Evolutionary conservation across 2,797 vertebrate species (phyloP).

Genomic region (Artibeus lituratus): DNA sequence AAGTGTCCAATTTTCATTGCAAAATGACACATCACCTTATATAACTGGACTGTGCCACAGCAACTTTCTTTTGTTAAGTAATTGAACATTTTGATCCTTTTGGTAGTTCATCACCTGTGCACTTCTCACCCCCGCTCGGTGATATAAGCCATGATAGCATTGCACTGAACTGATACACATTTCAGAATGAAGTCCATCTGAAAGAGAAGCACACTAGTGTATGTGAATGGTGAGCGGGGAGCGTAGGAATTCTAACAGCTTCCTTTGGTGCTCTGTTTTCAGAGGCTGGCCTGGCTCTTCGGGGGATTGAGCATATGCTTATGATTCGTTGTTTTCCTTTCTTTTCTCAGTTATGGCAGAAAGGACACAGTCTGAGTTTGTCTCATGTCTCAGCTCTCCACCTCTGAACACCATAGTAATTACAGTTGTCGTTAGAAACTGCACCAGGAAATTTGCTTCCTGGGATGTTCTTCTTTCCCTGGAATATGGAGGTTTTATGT

Average conservation of each 20-base stretch:
- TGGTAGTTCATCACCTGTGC: neutral
- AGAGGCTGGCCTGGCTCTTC: neutral
- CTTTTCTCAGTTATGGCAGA: neutral
- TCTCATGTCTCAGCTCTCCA: neutral
- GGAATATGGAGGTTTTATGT: neutral
- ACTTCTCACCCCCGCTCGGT: rapidly evolving
- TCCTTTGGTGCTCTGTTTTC: neutral
- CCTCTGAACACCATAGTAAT: neutral
- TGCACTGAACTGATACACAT: neutral
- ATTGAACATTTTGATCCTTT: neutral
- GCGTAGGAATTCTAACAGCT: neutral
- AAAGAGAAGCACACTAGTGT: neutral
- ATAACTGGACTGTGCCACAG: no score
- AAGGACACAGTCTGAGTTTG: neutral
- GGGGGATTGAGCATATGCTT: neutral
- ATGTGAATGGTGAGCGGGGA: neutral
- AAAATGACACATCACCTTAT: neutral
- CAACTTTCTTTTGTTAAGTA: neutral
- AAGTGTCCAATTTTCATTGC: neutral
- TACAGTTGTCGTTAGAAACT: neutral
- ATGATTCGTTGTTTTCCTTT: neutral
- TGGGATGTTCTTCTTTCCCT: neutral
- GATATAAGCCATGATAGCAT: neutral
- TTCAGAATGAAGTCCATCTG: neutral
- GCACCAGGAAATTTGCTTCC: neutral